phyloP scores from a whole-genome alignment of 2,113 vertebrate genomes.

The Podilymbus podiceps region DNA sequence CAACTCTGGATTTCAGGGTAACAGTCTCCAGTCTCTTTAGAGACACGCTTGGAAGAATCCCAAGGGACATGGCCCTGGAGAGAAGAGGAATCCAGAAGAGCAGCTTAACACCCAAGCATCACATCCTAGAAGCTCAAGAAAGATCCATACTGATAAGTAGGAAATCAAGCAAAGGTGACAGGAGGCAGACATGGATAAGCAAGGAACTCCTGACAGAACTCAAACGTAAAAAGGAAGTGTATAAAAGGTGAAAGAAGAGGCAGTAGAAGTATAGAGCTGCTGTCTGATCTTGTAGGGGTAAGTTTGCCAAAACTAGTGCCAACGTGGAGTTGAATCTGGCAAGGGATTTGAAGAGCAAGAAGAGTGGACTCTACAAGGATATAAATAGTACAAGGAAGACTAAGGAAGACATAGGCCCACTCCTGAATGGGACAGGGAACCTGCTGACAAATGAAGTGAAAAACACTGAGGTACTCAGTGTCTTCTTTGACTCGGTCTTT shows the following conservation, averaged over 20 bases:
- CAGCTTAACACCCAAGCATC: background rate
- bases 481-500: background rate
- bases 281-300: background rate
- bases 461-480: background rate
- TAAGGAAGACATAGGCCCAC: background rate
- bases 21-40: background rate
- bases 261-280: background rate
- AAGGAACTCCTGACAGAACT: background rate
- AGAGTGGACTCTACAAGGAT: background rate
- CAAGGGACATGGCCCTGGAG: background rate
- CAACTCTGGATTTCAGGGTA: background rate
- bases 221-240: background rate
- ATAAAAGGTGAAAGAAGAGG: background rate
- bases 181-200: background rate
- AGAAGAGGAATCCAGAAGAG: background rate
- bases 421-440: background rate
- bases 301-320: background rate
- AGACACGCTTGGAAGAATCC: background rate
- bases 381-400: background rate
- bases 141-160: background rate
- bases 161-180: background rate
- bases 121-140: background rate
- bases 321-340: background rate
- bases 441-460: background rate
- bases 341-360: background rate